Conservation (phyloP, 30 jellyfish, hydroid and myxozoan species). For the Hydractinia symbiolongicarpus region DNA sequence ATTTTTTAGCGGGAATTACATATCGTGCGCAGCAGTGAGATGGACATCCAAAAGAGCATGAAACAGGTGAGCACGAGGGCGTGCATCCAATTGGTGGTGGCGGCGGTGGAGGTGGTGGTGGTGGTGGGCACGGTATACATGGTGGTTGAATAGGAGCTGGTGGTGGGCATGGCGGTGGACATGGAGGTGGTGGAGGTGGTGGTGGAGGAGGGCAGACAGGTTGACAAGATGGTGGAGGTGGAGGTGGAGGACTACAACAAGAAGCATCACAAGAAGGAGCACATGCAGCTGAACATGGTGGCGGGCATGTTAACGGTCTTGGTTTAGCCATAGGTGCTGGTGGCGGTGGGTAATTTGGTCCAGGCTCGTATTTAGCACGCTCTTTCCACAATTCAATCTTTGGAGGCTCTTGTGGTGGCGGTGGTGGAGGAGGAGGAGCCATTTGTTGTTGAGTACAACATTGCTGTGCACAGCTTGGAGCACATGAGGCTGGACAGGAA, state of each 20-base stretch:
- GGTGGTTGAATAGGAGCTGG: constrained; percentile 31
- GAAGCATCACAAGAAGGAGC: constrained; percentile 24
- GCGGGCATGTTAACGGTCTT: constrained; percentile 11
- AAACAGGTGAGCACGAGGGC: constrained; percentile 20
- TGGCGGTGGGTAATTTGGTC: constrained; percentile 34
- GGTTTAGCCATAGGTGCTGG: constrained; percentile 27
- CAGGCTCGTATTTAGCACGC: constrained; percentile 19
- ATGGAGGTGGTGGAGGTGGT: constrained; percentile 37
- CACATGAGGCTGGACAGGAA: constrained; percentile 24
- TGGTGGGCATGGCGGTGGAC: constrained; percentile 22
- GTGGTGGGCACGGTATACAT: constrained; percentile 30
- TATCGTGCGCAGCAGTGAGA: constrained; percentile 41
- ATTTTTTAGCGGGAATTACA: constrained; percentile 37
- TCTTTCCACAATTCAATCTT: constrained; percentile 19
- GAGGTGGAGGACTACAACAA: constrained; percentile 34
- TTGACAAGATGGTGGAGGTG: constrained; percentile 26
- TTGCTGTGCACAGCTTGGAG: constrained; percentile 14
- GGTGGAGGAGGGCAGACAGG: constrained; percentile 44
- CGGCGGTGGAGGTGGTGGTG: constrained; percentile 36
- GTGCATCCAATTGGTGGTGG: constrained; percentile 37
- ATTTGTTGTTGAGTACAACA: constrained; percentile 22
- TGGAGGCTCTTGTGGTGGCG: constrained; percentile 11
- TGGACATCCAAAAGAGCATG: constrained; percentile 35
- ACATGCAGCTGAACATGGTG: not conserved
- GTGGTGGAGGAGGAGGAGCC: constrained; percentile 25